Percentiles rank a stretch among this genome's conserved stretches.
Evolutionary conservation across 1,140 invertebrate genomes (phyloP).

Genomic region (Drosophila pseudoobscura): DNA sequence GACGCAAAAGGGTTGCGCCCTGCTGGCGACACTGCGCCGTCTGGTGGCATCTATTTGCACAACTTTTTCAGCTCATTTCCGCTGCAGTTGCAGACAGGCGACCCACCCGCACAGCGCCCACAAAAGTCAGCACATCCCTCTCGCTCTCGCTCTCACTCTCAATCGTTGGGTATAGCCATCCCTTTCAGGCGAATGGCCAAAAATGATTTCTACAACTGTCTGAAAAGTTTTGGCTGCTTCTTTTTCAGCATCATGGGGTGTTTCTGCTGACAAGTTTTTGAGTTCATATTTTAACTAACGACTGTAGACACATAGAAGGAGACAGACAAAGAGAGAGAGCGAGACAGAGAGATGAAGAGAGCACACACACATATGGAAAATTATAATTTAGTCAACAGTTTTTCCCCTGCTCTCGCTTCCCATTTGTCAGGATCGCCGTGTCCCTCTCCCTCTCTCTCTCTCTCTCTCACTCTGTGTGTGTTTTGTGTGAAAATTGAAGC

Average conservation of each 20-base stretch:
- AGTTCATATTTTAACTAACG: conserved; percentile 76
- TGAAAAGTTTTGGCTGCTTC: conserved; percentile 73
- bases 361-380: conserved; percentile 61
- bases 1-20: conserved; percentile 8
- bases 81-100: conserved; percentile 57
- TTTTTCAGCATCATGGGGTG: conserved; percentile 55
- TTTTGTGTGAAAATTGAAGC: conserved; percentile 73
- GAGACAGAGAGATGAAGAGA: conserved; percentile 9
- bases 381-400: conserved; percentile 74
- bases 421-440: conserved; percentile 1
- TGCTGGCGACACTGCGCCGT: conserved; percentile 54
- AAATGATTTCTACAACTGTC: conserved; percentile 79
- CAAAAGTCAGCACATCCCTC: conserved; percentile 9
- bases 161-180: neutral
- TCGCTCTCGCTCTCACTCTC: conserved; percentile 11
- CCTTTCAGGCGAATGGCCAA: conserved; percentile 38
- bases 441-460: neutral
- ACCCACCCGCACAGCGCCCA: conserved; percentile 18
- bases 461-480: conserved; percentile 20
- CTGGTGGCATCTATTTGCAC: conserved; percentile 71
- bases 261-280: conserved; percentile 63
- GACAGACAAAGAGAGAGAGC: neutral
- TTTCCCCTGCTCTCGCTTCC: conserved; percentile 9
- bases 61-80: conserved; percentile 82
- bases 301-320: conserved; percentile 49